A percentile compares a stretch with the other conserved stretches of the same genome.
Conservation (phyloP, 2,797 vertebrate genomes). For the Avahi laniger region DNA sequence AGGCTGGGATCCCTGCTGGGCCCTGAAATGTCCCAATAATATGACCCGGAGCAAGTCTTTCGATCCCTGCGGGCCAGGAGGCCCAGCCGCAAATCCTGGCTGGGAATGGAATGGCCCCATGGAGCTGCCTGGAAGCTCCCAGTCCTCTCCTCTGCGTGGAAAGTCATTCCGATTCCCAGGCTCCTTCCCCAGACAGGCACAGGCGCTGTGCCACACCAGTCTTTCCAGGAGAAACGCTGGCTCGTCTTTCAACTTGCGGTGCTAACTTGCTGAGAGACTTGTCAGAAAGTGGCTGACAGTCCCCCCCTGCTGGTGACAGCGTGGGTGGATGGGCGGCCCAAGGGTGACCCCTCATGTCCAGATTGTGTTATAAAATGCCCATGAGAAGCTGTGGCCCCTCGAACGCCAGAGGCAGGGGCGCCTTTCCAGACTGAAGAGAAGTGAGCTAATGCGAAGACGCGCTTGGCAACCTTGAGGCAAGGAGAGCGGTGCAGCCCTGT, state of each 20-base stretch:
- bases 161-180: neutral
- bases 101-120: accelerated
- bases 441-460: too few species aligned
- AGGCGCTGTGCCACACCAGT: neutral
- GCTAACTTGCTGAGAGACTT: neutral
- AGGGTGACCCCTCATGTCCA: too few species aligned
- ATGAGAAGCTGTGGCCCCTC: neutral
- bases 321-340: neutral
- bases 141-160: accelerated
- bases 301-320: neutral
- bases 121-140: accelerated
- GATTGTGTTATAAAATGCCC: neutral
- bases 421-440: neutral
- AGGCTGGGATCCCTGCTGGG: neutral
- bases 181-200: neutral
- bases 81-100: neutral
- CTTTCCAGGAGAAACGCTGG: neutral
- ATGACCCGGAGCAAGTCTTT: neutral
- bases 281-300: neutral
- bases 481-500: too few species aligned
- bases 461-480: neutral
- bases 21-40: neutral
- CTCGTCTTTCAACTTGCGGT: neutral
- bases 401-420: neutral
- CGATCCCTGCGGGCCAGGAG: too few species aligned